Evolutionary conservation across 2,113 vertebrate genomes (phyloP).

Genomic region (Speoplatyrhinus poulsoni): DNA sequence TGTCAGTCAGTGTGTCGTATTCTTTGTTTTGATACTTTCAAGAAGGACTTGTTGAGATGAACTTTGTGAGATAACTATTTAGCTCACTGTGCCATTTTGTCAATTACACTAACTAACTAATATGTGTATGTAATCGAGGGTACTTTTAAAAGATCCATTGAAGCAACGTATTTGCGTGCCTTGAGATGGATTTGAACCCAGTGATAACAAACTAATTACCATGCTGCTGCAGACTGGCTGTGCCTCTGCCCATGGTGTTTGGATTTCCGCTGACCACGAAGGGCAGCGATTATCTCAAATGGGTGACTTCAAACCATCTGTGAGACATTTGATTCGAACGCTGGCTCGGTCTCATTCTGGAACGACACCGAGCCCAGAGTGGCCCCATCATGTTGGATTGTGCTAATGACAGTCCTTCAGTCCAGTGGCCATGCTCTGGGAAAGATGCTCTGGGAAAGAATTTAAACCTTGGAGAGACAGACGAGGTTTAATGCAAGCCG

Average conservation of each 20-base stretch:
- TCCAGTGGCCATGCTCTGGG: slow-evolving; percentile 67
- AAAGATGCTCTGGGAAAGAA: slow-evolving; percentile 59
- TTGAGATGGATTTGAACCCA: slow-evolving; percentile 11
- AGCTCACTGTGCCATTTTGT: not conserved
- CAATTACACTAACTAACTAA: not conserved
- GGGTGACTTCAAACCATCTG: slow-evolving; percentile 79
- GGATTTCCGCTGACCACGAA: slow-evolving; percentile 53
- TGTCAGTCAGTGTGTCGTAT: not conserved
- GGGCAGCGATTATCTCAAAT: slow-evolving; percentile 76
- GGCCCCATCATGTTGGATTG: slow-evolving; percentile 58
- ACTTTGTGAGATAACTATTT: no score
- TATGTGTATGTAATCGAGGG: not conserved
- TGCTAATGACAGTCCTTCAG: slow-evolving; percentile 58
- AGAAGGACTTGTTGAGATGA: no score
- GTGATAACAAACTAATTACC: slow-evolving; percentile 25
- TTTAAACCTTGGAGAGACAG: slow-evolving; percentile 52
- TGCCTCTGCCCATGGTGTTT: slow-evolving; percentile 66
- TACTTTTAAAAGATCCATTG: not conserved
- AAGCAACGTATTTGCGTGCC: not conserved
- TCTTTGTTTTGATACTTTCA: no score
- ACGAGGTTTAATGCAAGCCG: slow-evolving; percentile 50
- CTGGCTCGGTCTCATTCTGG: slow-evolving; percentile 39
- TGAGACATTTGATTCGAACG: slow-evolving; percentile 78
- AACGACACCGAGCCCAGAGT: slow-evolving; percentile 13
- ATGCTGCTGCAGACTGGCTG: slow-evolving; percentile 59